A percentile compares a stretch with the other conserved stretches of the same genome.
phyloP scores from a whole-genome alignment of 2,888 invertebrate genomes.

The Lumbricus terrestris region DNA sequence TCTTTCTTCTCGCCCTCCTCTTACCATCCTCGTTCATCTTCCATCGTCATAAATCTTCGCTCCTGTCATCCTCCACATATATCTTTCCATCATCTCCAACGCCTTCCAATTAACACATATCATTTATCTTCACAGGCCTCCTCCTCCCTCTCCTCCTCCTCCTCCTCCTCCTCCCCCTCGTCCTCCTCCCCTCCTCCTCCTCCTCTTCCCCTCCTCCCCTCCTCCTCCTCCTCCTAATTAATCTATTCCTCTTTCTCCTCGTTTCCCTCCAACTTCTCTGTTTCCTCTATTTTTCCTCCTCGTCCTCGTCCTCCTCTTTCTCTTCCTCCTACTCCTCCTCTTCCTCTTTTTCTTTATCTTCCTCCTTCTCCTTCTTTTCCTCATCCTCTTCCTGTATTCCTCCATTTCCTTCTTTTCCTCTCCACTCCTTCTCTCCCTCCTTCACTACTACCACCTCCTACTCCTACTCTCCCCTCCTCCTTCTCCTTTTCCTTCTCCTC shows the following conservation, averaged over 20 bases:
- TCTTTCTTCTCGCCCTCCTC: too few relatives aligned
- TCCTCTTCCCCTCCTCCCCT: background rate
- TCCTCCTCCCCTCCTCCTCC: too few relatives aligned
- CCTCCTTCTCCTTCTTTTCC: background rate
- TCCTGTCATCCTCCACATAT: too few relatives aligned
- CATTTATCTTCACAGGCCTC: too few relatives aligned
- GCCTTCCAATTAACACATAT: too few relatives aligned
- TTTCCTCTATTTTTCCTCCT: background rate
- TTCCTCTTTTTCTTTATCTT: slow-evolving; percentile 3
- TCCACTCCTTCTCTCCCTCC: background rate
- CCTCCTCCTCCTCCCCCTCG: too few relatives aligned
- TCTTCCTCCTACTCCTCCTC: background rate
- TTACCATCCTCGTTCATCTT: too few relatives aligned
- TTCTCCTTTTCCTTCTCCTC: background rate
- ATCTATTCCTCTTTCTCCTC: slow-evolving; percentile 13
- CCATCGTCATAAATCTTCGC: too few relatives aligned
- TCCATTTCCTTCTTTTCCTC: slow-evolving; percentile 13
- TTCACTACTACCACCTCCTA: background rate
- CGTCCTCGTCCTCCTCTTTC: background rate
- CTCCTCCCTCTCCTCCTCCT: too few relatives aligned
- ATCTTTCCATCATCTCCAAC: too few relatives aligned
- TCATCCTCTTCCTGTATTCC: background rate
- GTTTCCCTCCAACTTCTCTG: background rate
- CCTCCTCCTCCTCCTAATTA: background rate
- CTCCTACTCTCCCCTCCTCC: background rate